A percentile compares a stretch with the other conserved stretches of the same genome.
Conservation (phyloP, 2,113 vertebrate genomes). For the Gymnorhina tibicen region DNA sequence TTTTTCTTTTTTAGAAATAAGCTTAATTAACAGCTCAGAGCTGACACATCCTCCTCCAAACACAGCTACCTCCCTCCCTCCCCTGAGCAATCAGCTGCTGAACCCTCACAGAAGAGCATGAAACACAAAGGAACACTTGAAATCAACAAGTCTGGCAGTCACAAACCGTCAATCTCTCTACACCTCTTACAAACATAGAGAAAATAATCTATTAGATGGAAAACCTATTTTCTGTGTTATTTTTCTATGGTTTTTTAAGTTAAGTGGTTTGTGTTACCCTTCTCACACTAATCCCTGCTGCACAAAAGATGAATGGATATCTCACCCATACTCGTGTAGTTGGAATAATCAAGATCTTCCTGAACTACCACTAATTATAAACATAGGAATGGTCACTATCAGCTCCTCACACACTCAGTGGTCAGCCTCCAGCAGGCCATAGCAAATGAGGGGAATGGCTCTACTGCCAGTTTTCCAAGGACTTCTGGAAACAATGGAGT, state of each 20-base stretch:
- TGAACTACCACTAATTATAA: not conserved
- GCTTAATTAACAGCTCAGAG: not conserved
- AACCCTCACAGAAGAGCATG: not conserved
- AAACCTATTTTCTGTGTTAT: not conserved
- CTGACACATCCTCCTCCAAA: not conserved
- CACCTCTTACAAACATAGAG: not conserved
- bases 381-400: not conserved
- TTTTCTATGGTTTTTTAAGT: not conserved
- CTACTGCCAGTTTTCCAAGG: not conserved
- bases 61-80: not conserved
- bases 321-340: rapidly evolving
- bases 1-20: not conserved
- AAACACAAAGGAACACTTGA: not conserved
- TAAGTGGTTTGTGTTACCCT: not conserved
- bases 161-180: not conserved
- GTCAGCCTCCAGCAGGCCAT: not conserved
- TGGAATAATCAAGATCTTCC: not conserved
- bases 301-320: not conserved
- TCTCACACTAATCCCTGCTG: not conserved
- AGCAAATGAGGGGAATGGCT: not conserved
- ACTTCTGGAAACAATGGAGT: not conserved
- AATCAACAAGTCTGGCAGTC: not conserved
- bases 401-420: not conserved
- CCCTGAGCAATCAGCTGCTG: not conserved
- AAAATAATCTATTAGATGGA: not conserved